Base-by-base conservation (phyloP, 2,888 invertebrate genomes). In the Tillus elongatus region DNA sequence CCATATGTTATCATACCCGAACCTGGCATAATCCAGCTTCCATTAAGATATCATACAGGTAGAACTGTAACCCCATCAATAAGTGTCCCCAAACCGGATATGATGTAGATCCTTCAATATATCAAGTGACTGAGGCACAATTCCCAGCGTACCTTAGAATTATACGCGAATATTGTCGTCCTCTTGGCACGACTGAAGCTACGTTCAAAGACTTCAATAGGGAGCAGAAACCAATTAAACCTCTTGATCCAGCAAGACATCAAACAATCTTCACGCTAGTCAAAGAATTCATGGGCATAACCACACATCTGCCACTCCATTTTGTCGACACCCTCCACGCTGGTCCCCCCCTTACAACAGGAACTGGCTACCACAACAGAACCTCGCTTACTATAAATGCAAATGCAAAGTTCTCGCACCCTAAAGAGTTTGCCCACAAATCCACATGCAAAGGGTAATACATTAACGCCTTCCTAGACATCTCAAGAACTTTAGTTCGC, bases 321-420 rank as follows among this genome's bases (percentile, higher is more conserved):
- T 29, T 29, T 11, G n/a, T 29, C 3, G 29, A 29, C n/a, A 29
- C 29, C n/a, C 11, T 29, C n/a, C 13, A 29, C 13, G 29, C 29
- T 11, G 11, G 11, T 2, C 12, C 9, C 4, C 29, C 29, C 6
- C 29, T 29, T 11, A 29, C 8, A 6, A 29, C 29, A 10, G 29
- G 29, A 29, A 29, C 29, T 29, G 29, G 29, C n/a, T 29, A 29
- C 9, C 29, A 29, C 11, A 29, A 29, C n/a, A 8, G 29, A 29
- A 12, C 12, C 11, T 29, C 29, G 2, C 13, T 29, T 9, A 29
- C 12, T 6, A 29, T 4, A 2, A 8, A 13, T 13, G 29, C 29
- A 4, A 29, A 29, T 9, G 29, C 29, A 29, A 29, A 29, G 29
- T 29, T 13, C 11, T 29, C 29, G 8, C 29, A 29, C 13, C 29